Conservation (phyloP, 1,140 invertebrate species). For the Drosophila quadrilineata region DNA sequence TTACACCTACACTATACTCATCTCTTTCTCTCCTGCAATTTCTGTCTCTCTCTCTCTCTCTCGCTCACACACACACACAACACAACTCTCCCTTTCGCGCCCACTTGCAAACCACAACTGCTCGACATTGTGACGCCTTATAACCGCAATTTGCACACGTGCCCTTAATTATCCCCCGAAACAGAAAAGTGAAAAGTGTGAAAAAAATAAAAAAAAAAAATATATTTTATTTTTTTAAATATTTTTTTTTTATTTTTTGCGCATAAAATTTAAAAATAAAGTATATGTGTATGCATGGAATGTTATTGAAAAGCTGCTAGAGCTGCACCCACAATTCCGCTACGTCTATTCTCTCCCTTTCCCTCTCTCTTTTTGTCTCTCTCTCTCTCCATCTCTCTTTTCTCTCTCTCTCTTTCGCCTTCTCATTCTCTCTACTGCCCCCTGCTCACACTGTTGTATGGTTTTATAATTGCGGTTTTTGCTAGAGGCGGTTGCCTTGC, state of each 20-base stretch:
- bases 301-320: constrained; percentile 59
- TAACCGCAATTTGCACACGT: constrained; percentile 62
- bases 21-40: too few species aligned
- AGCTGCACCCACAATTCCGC: constrained; percentile 23
- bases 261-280: too few species aligned
- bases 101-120: not conserved
- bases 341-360: too few species aligned
- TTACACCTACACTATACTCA: too few species aligned
- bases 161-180: constrained; percentile 43
- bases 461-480: constrained; percentile 74
- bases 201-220: constrained; percentile 30
- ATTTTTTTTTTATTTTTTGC: too few species aligned
- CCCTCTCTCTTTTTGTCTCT: too few species aligned
- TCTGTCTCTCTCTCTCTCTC: not conserved
- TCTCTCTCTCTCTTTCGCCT: too few species aligned
- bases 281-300: constrained; percentile 24
- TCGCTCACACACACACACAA: not conserved
- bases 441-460: constrained; percentile 39
- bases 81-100: not conserved
- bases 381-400: too few species aligned
- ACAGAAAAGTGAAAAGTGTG: constrained; percentile 52
- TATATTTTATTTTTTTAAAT: too few species aligned
- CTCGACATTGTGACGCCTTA: constrained; percentile 22
- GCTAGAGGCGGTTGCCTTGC: constrained; percentile 63
- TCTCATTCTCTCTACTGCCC: not conserved